phyloP scores from a whole-genome alignment of 1,140 invertebrate genomes.

The Polypedilum vanderplanki region DNA sequence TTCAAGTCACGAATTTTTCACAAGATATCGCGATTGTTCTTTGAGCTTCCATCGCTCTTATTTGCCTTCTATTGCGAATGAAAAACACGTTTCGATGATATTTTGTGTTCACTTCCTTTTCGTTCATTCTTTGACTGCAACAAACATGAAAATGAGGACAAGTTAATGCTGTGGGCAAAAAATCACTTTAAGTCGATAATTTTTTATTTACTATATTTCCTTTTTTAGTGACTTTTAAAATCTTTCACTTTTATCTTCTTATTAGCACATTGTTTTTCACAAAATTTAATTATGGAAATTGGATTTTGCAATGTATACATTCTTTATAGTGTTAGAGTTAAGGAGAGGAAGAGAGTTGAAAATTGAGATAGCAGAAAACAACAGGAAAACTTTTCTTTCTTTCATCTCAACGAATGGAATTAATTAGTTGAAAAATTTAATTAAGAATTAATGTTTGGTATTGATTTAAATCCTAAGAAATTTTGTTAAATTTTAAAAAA shows the following conservation, averaged over 20 bases:
- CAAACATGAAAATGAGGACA: not conserved
- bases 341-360: no score
- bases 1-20: slow-evolving; percentile 17
- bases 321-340: no score
- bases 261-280: slow-evolving; percentile 1
- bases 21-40: slow-evolving; percentile 17
- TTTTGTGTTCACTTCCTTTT: slow-evolving; percentile 12
- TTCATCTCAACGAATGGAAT: slow-evolving; percentile 4
- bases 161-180: no score
- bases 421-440: slow-evolving; percentile 9
- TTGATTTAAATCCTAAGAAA: no score
- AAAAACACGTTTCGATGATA: slow-evolving; percentile 12
- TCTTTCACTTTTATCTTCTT: no score
- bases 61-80: not conserved
- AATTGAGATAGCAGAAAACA: not conserved
- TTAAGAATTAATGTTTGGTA: slow-evolving; percentile 19
- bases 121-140: no score
- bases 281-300: slow-evolving; percentile 27
- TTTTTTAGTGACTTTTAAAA: no score
- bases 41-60: not conserved
- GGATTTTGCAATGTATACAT: not conserved
- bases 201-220: no score
- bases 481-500: no score
- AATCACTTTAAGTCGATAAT: no score
- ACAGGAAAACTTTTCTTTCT: not conserved